A percentile compares a stretch with the other conserved stretches of the same genome.
Conservation (phyloP, 2,888 invertebrate species). For the Calameuta idolon region DNA sequence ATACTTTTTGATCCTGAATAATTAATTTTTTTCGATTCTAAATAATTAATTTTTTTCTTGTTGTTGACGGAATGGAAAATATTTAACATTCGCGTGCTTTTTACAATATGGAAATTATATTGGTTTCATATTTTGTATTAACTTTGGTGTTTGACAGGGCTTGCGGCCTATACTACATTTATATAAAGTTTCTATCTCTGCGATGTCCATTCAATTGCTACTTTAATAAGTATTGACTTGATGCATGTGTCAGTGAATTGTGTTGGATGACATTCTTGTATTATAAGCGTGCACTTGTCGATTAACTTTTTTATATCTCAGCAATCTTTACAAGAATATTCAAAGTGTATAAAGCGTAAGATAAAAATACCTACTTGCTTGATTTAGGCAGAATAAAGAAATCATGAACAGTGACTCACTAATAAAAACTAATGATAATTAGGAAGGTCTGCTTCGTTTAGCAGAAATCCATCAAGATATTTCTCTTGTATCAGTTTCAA, state of each 20-base stretch:
- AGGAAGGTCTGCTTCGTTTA: neutral
- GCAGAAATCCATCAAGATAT: neutral
- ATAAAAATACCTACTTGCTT: neutral
- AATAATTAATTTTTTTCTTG: neutral
- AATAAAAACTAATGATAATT: neutral
- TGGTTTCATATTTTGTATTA: neutral
- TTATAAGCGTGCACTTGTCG: neutral
- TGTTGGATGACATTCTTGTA: neutral
- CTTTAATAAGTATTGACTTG: neutral
- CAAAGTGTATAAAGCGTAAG: neutral
- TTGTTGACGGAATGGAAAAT: neutral
- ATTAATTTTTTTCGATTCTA: neutral
- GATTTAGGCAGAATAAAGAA: neutral
- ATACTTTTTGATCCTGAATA: neutral
- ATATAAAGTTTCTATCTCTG: neutral
- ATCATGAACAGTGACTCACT: neutral
- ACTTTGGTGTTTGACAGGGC: neutral
- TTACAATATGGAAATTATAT: neutral
- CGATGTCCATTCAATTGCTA: neutral
- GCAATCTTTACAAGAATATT: neutral
- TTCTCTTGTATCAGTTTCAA: neutral
- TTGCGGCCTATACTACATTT: neutral
- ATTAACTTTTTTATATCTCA: neutral
- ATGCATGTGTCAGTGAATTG: neutral
- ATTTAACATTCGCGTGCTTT: neutral